Percentiles rank a stretch among this genome's conserved stretches.
These are phyloP conservation scores for Coregonus ussuriensis DNA, from an alignment of 2,797 vertebrate genomes.

Conservation along the genomic window DNA sequence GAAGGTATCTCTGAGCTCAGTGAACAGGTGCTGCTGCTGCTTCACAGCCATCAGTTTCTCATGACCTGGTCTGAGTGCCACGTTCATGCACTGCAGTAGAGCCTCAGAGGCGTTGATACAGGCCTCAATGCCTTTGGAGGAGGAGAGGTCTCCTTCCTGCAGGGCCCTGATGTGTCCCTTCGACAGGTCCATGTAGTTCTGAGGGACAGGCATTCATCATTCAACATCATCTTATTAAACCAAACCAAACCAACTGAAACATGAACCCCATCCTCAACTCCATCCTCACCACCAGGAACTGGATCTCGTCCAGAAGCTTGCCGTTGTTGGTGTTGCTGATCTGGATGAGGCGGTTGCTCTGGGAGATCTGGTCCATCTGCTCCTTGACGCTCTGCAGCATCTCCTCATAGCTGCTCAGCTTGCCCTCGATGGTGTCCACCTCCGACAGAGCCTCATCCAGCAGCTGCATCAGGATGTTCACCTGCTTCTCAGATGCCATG, in stretches of 20 bases:
- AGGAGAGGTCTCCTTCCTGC: slow-evolving; percentile 93
- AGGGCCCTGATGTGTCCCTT: slow-evolving; percentile 96
- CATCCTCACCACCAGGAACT: slow-evolving; percentile 92
- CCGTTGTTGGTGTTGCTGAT: slow-evolving; percentile 96
- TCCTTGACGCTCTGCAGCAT: slow-evolving; percentile 99
- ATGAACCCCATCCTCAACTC: not conserved
- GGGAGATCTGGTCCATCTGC: slow-evolving; percentile 99
- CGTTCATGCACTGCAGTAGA: slow-evolving; percentile 96
- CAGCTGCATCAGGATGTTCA: slow-evolving; percentile 95
- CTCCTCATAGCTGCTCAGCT: slow-evolving; percentile 97
- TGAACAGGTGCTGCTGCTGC: slow-evolving; percentile 90
- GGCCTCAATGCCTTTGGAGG: slow-evolving; percentile 96
- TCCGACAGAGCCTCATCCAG: slow-evolving; percentile 92
- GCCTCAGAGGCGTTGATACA: slow-evolving; percentile 98
- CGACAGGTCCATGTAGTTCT: slow-evolving; percentile 98
- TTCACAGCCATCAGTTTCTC: slow-evolving; percentile 88
- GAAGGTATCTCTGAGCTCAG: slow-evolving; percentile 89
- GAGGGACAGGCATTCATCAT: slow-evolving; percentile 2
- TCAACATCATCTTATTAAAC: not conserved
- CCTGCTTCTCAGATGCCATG: slow-evolving; percentile 99
- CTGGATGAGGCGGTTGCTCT: slow-evolving; percentile 97
- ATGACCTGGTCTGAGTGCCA: slow-evolving; percentile 91
- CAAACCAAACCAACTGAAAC: not conserved
- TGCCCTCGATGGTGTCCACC: slow-evolving; percentile 95
- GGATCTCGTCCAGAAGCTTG: slow-evolving; percentile 93